Conservation (phyloP, 35 echinoderm and acorn worm species). For the Heliocidaris erythrogramma region DNA sequence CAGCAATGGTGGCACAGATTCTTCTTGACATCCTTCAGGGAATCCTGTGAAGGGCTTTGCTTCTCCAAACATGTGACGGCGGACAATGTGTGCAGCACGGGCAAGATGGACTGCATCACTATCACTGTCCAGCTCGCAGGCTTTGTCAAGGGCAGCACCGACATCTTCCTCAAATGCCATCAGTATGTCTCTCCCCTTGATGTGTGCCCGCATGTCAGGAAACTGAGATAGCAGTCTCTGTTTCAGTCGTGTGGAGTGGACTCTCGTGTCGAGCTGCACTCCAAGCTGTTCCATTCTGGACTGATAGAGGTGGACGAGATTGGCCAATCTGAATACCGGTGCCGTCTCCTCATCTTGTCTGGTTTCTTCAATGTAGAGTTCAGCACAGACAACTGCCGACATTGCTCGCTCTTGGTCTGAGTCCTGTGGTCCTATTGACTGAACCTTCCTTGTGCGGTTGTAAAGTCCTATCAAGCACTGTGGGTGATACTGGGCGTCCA, state of each 20-base stretch:
- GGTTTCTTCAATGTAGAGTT: constrained; percentile 65
- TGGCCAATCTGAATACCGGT: constrained; percentile 55
- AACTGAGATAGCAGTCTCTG: constrained; percentile 61
- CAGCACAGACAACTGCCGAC: constrained; percentile 61
- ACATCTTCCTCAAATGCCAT: constrained; percentile 59
- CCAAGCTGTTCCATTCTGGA: constrained; percentile 74
- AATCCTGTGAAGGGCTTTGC: constrained; percentile 35
- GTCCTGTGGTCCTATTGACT: background rate
- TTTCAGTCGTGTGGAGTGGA: constrained; percentile 76
- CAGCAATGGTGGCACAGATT: constrained; percentile 63
- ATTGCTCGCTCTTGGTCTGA: constrained; percentile 19
- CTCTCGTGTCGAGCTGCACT: background rate
- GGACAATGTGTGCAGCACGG: constrained; percentile 52
- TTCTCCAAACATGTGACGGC: constrained; percentile 52
- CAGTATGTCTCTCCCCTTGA: constrained; percentile 57
- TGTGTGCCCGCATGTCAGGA: constrained; percentile 68
- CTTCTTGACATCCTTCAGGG: constrained; percentile 50
- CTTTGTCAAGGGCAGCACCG: constrained; percentile 57
- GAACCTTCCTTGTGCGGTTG: background rate
- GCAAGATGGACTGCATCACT: constrained; percentile 57
- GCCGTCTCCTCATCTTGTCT: constrained; percentile 22
- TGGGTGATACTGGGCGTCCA: constrained; percentile 34
- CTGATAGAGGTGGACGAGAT: constrained; percentile 66
- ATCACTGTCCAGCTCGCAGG: constrained; percentile 54
- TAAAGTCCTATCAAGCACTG: constrained; percentile 41